These are phyloP conservation scores for Piliocolobus tephrosceles DNA, from an alignment of 2,113 vertebrate species.

Conservation along the genomic window DNA sequence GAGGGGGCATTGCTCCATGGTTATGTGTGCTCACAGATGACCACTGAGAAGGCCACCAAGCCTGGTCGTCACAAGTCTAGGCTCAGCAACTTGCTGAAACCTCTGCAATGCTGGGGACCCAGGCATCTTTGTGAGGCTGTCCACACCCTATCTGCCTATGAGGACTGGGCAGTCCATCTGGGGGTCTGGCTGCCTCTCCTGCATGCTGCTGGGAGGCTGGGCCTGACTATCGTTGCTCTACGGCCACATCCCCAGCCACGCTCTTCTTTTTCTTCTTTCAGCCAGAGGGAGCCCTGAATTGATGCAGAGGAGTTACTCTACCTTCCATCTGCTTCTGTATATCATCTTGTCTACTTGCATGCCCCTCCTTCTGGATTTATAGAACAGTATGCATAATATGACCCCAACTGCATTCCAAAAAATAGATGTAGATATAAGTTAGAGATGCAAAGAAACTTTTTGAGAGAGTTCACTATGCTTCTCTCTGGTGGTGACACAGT, in stretches of 20 bases:
- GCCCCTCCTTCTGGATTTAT: not conserved
- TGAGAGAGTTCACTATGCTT: not conserved
- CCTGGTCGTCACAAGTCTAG: not conserved
- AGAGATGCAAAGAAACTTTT: not conserved
- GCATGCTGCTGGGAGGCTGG: not conserved
- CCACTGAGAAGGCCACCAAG: not conserved
- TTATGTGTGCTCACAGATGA: not conserved
- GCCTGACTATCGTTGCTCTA: not conserved
- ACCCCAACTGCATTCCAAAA: not conserved
- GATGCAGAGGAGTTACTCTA: not conserved
- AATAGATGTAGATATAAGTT: not conserved
- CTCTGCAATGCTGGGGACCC: not conserved
- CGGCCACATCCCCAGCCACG: not conserved
- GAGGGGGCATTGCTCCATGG: not conserved
- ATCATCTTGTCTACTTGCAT: not conserved
- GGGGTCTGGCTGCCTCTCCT: not conserved
- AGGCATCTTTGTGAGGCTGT: not conserved
- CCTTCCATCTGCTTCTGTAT: not conserved
- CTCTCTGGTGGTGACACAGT: not conserved
- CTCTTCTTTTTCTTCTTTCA: not conserved
- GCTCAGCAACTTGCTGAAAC: not conserved
- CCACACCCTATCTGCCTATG: not conserved
- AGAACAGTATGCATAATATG: not conserved
- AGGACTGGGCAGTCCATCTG: not conserved
- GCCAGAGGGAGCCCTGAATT: not conserved